A percentile compares a stretch with the other conserved stretches of the same genome.
Conservation (phyloP, 1,140 invertebrate species). For the Meteorus sp. region DNA sequence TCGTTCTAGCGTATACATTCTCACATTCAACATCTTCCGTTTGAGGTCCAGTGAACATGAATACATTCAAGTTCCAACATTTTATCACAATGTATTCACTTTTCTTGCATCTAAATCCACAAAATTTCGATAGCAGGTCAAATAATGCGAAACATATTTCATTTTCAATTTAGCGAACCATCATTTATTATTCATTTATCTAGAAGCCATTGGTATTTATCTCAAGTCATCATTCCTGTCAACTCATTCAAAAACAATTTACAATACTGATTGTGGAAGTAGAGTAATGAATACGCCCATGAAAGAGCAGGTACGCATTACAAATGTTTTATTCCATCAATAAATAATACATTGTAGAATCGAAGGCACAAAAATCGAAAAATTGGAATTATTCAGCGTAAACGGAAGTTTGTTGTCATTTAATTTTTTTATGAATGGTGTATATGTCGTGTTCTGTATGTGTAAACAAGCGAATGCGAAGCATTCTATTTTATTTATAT, state of each 20-base stretch:
- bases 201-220: too few species aligned
- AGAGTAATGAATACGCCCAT: not conserved
- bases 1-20: too few species aligned
- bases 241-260: conserved; percentile 30
- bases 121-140: too few species aligned
- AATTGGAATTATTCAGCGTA: conserved; percentile 23
- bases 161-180: not conserved
- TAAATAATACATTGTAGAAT: conserved; percentile 49
- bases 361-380: conserved; percentile 53
- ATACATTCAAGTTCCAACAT: too few species aligned
- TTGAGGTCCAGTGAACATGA: too few species aligned
- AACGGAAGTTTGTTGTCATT: conserved; percentile 22
- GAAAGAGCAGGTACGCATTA: not conserved
- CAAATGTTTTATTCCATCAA: conserved; percentile 31
- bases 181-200: conserved; percentile 47
- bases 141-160: too few species aligned
- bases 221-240: conserved; percentile 47
- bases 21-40: too few species aligned
- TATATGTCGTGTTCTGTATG: not conserved
- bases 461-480: not conserved
- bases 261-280: not conserved
- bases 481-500: conserved; percentile 31
- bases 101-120: too few species aligned
- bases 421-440: not conserved
- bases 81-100: too few species aligned